These are phyloP conservation scores for Lepidotrigona ventralis DNA, from an alignment of 1,140 invertebrate genomes.

Conservation along the genomic window DNA sequence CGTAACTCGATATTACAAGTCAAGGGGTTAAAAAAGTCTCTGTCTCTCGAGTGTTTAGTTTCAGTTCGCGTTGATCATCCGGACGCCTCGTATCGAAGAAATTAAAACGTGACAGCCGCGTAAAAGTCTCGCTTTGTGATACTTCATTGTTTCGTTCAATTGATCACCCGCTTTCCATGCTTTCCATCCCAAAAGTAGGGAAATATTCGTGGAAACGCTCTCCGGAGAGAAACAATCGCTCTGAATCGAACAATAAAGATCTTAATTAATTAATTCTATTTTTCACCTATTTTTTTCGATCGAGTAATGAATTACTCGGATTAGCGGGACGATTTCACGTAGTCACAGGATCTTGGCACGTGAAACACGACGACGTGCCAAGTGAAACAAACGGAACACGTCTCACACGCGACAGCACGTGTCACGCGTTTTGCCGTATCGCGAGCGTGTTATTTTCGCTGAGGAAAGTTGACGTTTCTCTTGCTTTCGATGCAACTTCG, in stretches of 20 bases:
- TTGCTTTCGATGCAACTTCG: background rate
- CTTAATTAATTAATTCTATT: constrained; percentile 22
- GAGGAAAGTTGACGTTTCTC: constrained; percentile 50
- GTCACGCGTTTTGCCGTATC: constrained; percentile 22
- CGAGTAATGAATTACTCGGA: constrained; percentile 53
- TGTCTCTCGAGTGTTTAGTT: no score
- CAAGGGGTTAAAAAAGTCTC: no score
- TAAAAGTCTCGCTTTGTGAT: background rate
- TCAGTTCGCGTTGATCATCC: no score
- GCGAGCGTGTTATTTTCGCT: constrained; percentile 47
- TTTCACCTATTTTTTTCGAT: constrained; percentile 55
- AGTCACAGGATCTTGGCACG: background rate
- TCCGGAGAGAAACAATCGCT: background rate
- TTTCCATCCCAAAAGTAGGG: background rate
- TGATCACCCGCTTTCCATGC: constrained; percentile 2
- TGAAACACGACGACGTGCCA: background rate
- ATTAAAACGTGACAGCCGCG: no score
- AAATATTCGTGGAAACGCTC: background rate
- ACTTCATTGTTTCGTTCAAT: background rate
- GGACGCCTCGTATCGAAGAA: background rate
- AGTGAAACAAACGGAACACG: constrained; percentile 17
- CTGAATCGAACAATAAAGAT: background rate
- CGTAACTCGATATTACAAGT: no score
- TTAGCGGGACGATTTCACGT: constrained; percentile 41
- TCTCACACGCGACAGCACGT: constrained; percentile 15